These are phyloP conservation scores for Eupithecia insigniata DNA, from an alignment of 2,888 invertebrate genomes.

Conservation along the genomic window DNA sequence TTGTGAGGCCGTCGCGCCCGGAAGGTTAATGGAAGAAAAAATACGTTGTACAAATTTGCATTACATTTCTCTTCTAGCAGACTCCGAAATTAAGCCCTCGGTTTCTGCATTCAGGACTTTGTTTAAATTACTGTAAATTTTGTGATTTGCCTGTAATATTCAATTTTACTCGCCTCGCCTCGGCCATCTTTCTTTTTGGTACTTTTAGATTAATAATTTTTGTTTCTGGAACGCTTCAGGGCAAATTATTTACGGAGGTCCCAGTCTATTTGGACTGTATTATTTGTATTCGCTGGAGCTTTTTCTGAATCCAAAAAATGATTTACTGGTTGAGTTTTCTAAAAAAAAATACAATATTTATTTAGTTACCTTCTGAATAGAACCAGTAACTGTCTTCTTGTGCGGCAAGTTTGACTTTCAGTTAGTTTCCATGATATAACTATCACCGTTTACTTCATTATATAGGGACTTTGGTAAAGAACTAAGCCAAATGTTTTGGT, in stretches of 20 bases:
- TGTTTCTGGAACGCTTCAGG: slow-evolving; percentile 36
- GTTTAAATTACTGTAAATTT: slow-evolving; percentile 78
- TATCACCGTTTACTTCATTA: not conserved
- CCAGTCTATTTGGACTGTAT: slow-evolving; percentile 3
- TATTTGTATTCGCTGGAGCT: slow-evolving; percentile 18
- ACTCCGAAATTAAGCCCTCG: slow-evolving; percentile 72
- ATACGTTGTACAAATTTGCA: slow-evolving; percentile 83
- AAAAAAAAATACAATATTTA: not conserved
- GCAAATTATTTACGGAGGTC: slow-evolving; percentile 26
- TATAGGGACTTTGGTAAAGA: not conserved
- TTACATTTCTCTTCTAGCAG: slow-evolving; percentile 76
- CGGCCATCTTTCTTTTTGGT: slow-evolving; percentile 28
- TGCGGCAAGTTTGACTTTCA: not conserved
- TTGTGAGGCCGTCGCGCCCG: slow-evolving; percentile 64
- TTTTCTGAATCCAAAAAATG: not conserved
- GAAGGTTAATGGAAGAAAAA: slow-evolving; percentile 82
- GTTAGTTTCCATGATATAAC: not conserved
- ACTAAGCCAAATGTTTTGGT: not conserved
- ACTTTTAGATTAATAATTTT: slow-evolving; percentile 48
- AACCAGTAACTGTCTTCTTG: too few relatives aligned
- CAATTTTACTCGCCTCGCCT: slow-evolving; percentile 29
- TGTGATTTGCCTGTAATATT: slow-evolving; percentile 71
- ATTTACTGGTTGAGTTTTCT: not conserved
- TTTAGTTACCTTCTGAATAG: not conserved
- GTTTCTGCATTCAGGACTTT: slow-evolving; percentile 72